Conservation (phyloP, 1,140 invertebrate species). For the Drosophila kepulauana region DNA sequence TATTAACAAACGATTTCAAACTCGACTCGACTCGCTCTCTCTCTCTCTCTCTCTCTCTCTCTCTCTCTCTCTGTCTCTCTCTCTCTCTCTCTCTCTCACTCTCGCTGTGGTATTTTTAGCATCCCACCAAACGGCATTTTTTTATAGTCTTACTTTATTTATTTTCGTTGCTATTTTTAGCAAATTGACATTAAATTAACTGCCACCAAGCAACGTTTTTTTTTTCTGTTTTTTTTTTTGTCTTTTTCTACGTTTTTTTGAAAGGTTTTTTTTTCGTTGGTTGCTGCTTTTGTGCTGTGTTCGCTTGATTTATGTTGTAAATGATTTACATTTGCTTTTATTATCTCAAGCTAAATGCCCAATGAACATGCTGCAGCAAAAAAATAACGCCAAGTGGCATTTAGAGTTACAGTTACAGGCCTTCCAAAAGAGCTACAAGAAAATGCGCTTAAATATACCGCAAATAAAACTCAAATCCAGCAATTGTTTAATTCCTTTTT, state of each 20-base stretch:
- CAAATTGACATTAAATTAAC: slow-evolving; percentile 49
- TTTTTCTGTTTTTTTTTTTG: neutral
- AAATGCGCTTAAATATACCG: slow-evolving; percentile 2
- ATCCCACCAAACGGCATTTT: slow-evolving; percentile 44
- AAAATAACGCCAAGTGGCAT: neutral
- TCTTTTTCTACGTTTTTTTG: slow-evolving; percentile 12
- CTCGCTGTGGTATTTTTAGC: slow-evolving; percentile 36
- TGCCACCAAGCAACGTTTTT: slow-evolving; percentile 19
- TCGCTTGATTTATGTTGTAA: slow-evolving; percentile 37
- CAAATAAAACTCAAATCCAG: neutral
- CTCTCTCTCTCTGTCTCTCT: neutral
- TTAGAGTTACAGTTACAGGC: neutral
- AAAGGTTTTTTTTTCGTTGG: slow-evolving; percentile 24
- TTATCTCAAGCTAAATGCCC: slow-evolving; percentile 38
- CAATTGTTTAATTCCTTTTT: neutral
- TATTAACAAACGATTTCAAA: slow-evolving; percentile 64
- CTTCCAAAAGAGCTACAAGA: slow-evolving; percentile 1
- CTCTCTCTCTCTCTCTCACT: slow-evolving; percentile 1
- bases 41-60: neutral
- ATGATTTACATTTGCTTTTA: slow-evolving; percentile 48
- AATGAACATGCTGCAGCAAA: slow-evolving; percentile 15
- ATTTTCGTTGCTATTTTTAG: slow-evolving; percentile 40
- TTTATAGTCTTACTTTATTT: slow-evolving; percentile 28
- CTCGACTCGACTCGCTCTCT: neutral
- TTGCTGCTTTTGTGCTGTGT: slow-evolving; percentile 2